phyloP scores from a whole-genome alignment of 2,888 invertebrate species.

The Cosmorhoe ocellata region DNA sequence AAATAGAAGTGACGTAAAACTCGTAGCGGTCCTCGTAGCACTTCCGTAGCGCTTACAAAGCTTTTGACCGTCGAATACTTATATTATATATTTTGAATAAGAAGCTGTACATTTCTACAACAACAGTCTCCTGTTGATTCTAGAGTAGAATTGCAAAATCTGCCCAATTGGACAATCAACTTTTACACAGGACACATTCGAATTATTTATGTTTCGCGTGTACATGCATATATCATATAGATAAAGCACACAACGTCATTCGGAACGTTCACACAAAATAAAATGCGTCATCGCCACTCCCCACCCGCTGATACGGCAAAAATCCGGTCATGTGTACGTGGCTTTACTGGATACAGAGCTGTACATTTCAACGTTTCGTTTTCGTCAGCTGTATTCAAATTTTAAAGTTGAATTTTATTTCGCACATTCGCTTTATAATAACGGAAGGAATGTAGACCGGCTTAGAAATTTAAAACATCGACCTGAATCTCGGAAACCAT shows the following conservation, averaged over 20 bases:
- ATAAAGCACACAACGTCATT: conserved; percentile 42
- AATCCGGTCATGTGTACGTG: conserved; percentile 38
- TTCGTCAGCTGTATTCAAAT: conserved; percentile 33
- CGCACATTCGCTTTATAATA: conserved; percentile 22
- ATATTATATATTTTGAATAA: too few species aligned
- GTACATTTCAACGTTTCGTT: conserved; percentile 28
- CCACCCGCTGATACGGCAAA: conserved; percentile 37
- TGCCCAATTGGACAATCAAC: conserved; percentile 25
- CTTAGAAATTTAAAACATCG: conserved; percentile 5
- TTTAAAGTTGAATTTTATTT: conserved; percentile 25
- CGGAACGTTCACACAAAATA: conserved; percentile 45
- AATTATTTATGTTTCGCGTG: conserved; percentile 51
- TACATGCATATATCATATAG: conserved; percentile 47
- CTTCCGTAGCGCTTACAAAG: too few species aligned
- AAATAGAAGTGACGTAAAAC: too few species aligned
- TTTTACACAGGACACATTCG: conserved; percentile 44
- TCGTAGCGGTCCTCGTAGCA: too few species aligned
- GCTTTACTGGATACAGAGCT: conserved; percentile 35
- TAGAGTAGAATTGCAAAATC: conserved; percentile 6
- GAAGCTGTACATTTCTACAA: too few species aligned
- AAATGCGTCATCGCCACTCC: conserved; percentile 48
- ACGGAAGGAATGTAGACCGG: not conserved
- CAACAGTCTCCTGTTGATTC: not conserved
- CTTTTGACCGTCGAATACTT: too few species aligned
- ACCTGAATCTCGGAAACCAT: not conserved